phyloP scores from a whole-genome alignment of 2,797 vertebrate species.

The Ciconia nigra region DNA sequence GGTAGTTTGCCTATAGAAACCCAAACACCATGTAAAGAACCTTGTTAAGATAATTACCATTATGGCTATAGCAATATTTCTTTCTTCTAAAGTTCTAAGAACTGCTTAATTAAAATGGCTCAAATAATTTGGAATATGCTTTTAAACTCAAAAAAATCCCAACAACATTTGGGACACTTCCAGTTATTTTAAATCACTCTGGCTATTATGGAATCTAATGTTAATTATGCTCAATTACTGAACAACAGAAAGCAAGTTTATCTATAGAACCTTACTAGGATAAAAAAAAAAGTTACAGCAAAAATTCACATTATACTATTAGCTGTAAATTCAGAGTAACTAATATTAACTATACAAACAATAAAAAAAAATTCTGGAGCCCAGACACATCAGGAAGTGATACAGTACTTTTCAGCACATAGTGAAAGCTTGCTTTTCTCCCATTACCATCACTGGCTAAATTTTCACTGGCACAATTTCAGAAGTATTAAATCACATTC shows the following conservation, averaged over 20 bases:
- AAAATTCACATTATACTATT: not conserved
- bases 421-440: not conserved
- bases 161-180: not conserved
- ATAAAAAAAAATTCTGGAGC: not conserved
- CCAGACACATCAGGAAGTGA: not conserved
- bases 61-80: not conserved
- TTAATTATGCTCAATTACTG: not conserved
- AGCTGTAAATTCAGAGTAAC: not conserved
- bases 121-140: not conserved
- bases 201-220: not conserved
- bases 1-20: not conserved
- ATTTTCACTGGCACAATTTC: not conserved
- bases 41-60: not conserved
- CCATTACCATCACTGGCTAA: not conserved
- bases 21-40: not conserved
- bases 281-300: not conserved
- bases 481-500: not conserved
- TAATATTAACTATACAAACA: not conserved
- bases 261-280: not conserved
- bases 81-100: not conserved
- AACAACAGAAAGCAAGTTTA: not conserved
- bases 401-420: not conserved
- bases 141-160: not conserved
- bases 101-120: not conserved
- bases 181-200: not conserved